phyloP scores from a whole-genome alignment of 2,888 invertebrate species.

The Trissolcus brochymenae region DNA sequence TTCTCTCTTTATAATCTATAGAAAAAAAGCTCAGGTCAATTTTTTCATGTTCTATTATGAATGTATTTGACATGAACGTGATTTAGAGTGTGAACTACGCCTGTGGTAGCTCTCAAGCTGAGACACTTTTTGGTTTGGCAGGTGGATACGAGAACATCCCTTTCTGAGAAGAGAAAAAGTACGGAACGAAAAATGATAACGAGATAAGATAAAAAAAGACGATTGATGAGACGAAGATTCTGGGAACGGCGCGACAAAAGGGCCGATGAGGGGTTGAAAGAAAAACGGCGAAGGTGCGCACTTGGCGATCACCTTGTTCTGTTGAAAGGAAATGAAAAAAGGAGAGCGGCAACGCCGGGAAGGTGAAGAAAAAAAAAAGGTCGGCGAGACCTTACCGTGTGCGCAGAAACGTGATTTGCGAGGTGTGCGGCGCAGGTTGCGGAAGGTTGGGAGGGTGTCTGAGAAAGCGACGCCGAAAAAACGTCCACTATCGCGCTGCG shows the following conservation, averaged over 20 bases:
- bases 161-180: constrained; percentile 14
- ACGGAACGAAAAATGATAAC: constrained; percentile 17
- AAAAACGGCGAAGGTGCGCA: constrained; percentile 11
- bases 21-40: too few relatives aligned
- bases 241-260: constrained; percentile 17
- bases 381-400: constrained; percentile 22
- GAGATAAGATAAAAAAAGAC: constrained; percentile 25
- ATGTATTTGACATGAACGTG: background rate
- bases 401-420: constrained; percentile 44
- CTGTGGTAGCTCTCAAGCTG: constrained; percentile 12
- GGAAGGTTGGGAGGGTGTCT: constrained; percentile 51
- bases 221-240: constrained; percentile 49
- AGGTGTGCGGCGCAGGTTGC: constrained; percentile 55
- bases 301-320: constrained; percentile 15
- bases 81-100: constrained; percentile 17
- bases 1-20: too few relatives aligned
- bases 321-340: constrained; percentile 37
- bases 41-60: too few relatives aligned
- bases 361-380: constrained; percentile 29
- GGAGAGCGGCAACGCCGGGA: background rate
- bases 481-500: constrained; percentile 29
- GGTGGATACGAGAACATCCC: background rate
- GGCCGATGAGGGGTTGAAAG: constrained; percentile 16
- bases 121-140: constrained; percentile 6
- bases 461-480: constrained; percentile 39